Conservation (phyloP, 2,888 invertebrate species). For the Mechanitis messenoides region DNA sequence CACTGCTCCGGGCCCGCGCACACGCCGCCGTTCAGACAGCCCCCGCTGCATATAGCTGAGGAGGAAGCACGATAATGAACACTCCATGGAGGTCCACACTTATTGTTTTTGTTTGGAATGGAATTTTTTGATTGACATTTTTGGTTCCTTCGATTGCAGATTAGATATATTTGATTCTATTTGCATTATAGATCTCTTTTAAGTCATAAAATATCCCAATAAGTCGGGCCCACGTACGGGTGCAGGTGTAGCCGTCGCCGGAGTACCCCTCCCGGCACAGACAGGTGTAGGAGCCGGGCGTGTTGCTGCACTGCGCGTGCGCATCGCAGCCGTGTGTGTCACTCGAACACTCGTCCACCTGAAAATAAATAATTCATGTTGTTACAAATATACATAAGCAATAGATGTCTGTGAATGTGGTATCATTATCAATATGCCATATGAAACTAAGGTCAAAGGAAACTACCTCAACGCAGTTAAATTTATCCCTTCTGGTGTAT, state of each 20-base stretch:
- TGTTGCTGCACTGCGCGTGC: slow-evolving; percentile 87
- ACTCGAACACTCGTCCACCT: slow-evolving; percentile 85
- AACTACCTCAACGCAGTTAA: slow-evolving; percentile 83
- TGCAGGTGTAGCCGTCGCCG: slow-evolving; percentile 87
- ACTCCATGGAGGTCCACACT: too few relatives aligned
- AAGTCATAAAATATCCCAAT: too few relatives aligned
- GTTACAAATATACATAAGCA: too few relatives aligned
- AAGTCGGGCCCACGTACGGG: slow-evolving; percentile 76
- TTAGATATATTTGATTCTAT: too few relatives aligned
- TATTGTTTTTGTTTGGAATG: too few relatives aligned
- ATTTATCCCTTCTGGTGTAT: slow-evolving; percentile 84
- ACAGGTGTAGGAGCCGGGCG: slow-evolving; percentile 88
- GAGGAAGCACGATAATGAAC: background rate
- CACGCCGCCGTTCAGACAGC: slow-evolving; percentile 89
- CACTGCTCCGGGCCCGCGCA: slow-evolving; percentile 87
- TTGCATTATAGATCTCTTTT: too few relatives aligned
- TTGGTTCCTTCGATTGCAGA: too few relatives aligned
- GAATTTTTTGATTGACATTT: too few relatives aligned
- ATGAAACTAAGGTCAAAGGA: background rate
- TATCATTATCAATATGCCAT: too few relatives aligned
- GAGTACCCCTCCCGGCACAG: slow-evolving; percentile 79
- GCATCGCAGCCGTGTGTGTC: slow-evolving; percentile 84
- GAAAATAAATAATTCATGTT: background rate
- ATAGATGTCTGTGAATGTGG: too few relatives aligned
- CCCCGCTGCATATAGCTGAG: slow-evolving; percentile 85